phyloP scores from a whole-genome alignment of 2,113 vertebrate genomes.

The Hymenochirus boettgeri region DNA sequence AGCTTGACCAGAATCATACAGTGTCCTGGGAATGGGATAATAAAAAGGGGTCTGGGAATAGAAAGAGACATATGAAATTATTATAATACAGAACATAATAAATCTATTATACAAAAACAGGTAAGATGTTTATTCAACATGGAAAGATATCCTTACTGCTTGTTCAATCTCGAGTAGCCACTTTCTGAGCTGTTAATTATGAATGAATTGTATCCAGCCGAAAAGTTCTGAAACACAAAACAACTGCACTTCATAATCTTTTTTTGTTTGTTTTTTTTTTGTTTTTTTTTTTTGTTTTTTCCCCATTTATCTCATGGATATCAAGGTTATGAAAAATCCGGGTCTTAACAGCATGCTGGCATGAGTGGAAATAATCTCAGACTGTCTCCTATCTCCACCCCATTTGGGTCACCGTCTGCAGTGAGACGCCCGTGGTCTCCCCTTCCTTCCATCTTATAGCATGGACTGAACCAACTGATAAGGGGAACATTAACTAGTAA shows the following conservation, averaged over 20 bases:
- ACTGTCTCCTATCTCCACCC: constrained; percentile 76
- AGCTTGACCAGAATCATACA: too few species aligned
- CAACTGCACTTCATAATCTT: constrained; percentile 34
- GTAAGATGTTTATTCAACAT: constrained; percentile 7
- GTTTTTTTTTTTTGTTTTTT: too few species aligned
- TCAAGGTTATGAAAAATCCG: constrained; percentile 82
- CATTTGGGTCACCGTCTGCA: constrained; percentile 74
- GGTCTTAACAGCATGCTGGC: constrained; percentile 87
- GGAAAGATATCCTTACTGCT: constrained; percentile 7
- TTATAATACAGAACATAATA: too few species aligned
- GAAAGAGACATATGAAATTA: too few species aligned
- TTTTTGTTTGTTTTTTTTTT: constrained; percentile 44
- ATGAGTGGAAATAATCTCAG: constrained; percentile 77
- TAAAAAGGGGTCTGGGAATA: too few species aligned
- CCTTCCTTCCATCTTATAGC: constrained; percentile 86
- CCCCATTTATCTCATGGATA: constrained; percentile 56
- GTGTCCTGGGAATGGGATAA: too few species aligned
- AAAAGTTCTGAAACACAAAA: constrained; percentile 13
- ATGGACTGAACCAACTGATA: constrained; percentile 42
- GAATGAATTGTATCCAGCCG: constrained; percentile 22
- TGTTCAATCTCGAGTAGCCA: constrained; percentile 43
- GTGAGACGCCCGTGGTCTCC: constrained; percentile 77
- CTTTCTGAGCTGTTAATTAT: constrained; percentile 27
- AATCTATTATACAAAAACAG: too few species aligned
- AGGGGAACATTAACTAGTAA: constrained; percentile 43